Evolutionary conservation across 2,888 invertebrate genomes (phyloP).

Genomic region (Scaptomyza reducta): DNA sequence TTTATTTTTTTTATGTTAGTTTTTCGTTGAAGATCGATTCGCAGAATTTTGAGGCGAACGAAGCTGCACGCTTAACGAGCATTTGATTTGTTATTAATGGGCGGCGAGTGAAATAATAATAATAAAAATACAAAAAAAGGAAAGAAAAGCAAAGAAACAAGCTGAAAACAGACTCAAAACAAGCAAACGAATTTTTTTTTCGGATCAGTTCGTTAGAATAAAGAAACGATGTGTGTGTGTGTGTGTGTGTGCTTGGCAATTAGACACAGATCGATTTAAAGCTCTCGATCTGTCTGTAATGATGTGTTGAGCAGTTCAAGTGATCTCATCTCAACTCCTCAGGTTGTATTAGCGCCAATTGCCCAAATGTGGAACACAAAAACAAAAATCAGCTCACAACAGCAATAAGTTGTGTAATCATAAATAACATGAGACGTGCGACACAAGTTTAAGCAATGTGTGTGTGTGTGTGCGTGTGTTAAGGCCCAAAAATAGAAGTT

Average conservation of each 20-base stretch:
- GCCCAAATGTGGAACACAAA: slow-evolving; percentile 50
- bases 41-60: slow-evolving; percentile 43
- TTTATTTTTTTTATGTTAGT: slow-evolving; percentile 2
- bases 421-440: slow-evolving; percentile 34
- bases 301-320: slow-evolving; percentile 18
- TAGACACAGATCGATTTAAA: slow-evolving; percentile 38
- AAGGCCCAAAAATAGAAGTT: slow-evolving; percentile 62
- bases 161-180: background rate
- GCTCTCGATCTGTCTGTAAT: slow-evolving; percentile 15
- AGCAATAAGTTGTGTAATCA: slow-evolving; percentile 41
- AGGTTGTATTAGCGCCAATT: slow-evolving; percentile 21
- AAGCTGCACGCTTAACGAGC: slow-evolving; percentile 55
- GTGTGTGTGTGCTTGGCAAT: background rate
- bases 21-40: slow-evolving; percentile 43
- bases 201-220: slow-evolving; percentile 1
- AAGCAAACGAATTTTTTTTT: slow-evolving; percentile 14
- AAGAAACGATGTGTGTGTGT: too few relatives aligned
- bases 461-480: background rate
- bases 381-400: background rate
- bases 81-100: slow-evolving; percentile 70
- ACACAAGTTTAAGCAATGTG: slow-evolving; percentile 7
- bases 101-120: slow-evolving; percentile 23
- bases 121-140: background rate
- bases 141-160: background rate
- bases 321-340: slow-evolving; percentile 43